Percentiles rank a stretch among this genome's conserved stretches.
These are phyloP conservation scores for Heterodera filipjevi DNA, from an alignment of 2,888 invertebrate genomes.

Conservation along the genomic window DNA sequence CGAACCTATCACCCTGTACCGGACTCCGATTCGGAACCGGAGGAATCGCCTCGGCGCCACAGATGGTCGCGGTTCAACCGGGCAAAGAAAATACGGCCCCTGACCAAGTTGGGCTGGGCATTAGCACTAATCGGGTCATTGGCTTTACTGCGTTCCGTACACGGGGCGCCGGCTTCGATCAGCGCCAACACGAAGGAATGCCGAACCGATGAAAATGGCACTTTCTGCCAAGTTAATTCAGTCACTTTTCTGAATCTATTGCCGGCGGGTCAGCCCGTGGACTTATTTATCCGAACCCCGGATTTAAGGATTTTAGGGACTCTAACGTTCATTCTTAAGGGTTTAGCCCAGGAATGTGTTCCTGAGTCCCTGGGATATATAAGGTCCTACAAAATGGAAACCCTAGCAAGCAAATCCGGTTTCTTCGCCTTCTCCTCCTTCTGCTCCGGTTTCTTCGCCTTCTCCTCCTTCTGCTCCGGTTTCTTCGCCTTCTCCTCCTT, in stretches of 20 bases:
- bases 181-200: not conserved
- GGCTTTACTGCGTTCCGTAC: too few species aligned
- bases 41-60: too few species aligned
- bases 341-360: not conserved
- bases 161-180: not conserved
- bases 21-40: too few species aligned
- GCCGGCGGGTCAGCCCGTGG: constrained; percentile 5
- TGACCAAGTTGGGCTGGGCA: not conserved
- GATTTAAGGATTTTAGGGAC: not conserved
- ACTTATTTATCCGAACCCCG: not conserved
- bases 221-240: not conserved
- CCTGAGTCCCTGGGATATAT: not conserved
- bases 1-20: too few species aligned
- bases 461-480: too few species aligned
- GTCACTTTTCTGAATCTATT: not conserved
- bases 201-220: not conserved
- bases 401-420: not conserved
- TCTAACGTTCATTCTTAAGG: not conserved
- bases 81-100: not conserved
- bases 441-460: too few species aligned
- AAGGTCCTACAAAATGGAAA: not conserved
- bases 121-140: too few species aligned
- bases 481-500: too few species aligned
- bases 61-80: too few species aligned
- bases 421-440: too few species aligned